Evolutionary conservation across 2,113 vertebrate genomes (phyloP).

Genomic region (Corynorhinus townsendii): DNA sequence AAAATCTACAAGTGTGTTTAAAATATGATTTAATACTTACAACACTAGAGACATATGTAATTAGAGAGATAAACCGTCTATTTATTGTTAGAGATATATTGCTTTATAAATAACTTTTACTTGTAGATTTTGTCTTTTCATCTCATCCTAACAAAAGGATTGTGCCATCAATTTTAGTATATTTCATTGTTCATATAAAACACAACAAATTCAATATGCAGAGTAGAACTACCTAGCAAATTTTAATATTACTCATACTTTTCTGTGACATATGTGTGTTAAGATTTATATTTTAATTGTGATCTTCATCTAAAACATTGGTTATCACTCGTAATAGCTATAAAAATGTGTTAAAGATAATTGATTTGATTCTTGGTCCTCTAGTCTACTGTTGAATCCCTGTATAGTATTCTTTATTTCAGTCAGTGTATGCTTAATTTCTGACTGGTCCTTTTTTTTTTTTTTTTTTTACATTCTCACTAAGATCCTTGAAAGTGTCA

Average conservation of each 20-base stretch:
- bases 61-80: constrained; percentile 62
- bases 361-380: too few species aligned
- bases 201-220: constrained; percentile 54
- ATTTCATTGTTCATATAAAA: constrained; percentile 75
- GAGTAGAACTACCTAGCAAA: constrained; percentile 18
- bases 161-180: constrained; percentile 73
- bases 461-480: too few species aligned
- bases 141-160: constrained; percentile 75
- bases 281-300: neutral
- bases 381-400: too few species aligned
- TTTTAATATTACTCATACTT: constrained; percentile 47
- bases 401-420: too few species aligned
- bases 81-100: constrained; percentile 68
- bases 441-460: too few species aligned
- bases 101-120: constrained; percentile 71
- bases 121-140: constrained; percentile 78
- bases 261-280: neutral
- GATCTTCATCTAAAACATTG: neutral
- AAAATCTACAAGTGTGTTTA: constrained; percentile 69
- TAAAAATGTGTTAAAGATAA: neutral
- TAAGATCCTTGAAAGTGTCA: too few species aligned
- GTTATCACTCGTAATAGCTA: neutral
- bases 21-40: constrained; percentile 77
- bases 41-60: constrained; percentile 71
- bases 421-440: too few species aligned